Conservation (phyloP, 2,113 vertebrate species). For the Phalacrocorax brasilianus region DNA sequence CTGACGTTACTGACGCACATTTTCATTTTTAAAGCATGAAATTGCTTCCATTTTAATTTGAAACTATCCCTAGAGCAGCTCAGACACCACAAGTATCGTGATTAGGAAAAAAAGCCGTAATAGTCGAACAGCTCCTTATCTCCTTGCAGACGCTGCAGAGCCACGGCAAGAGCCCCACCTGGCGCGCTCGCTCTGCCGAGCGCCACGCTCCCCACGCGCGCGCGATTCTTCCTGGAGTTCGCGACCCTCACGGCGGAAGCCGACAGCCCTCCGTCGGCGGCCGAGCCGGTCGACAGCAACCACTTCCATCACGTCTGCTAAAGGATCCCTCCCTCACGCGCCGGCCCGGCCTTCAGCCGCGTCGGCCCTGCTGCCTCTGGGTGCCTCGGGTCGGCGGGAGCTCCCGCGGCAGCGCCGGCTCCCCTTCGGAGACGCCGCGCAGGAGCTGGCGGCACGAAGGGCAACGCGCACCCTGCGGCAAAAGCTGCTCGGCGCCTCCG, state of each 20-base stretch:
- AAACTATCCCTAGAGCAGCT: background rate
- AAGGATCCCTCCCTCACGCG: background rate
- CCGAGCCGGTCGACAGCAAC: background rate
- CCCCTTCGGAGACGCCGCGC: fast-evolving
- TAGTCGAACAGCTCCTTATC: background rate
- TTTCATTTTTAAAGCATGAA: background rate
- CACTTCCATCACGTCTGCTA: fast-evolving
- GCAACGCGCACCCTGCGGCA: fast-evolving
- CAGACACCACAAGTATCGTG: background rate
- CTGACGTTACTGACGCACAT: fast-evolving
- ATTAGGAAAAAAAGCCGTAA: too few species aligned
- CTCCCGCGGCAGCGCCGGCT: background rate
- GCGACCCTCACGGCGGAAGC: background rate
- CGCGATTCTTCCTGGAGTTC: fast-evolving
- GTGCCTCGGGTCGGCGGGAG: background rate
- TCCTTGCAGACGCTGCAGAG: fast-evolving
- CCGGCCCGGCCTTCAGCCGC: background rate
- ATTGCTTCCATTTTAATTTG: background rate
- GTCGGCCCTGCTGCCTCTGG: background rate
- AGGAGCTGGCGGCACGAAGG: background rate
- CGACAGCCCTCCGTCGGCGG: fast-evolving
- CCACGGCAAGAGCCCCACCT: fast-evolving
- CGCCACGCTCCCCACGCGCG: background rate
- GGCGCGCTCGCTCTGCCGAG: background rate
- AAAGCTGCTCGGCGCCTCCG: background rate